Conservation (phyloP, 2,888 invertebrate species). For the Sesamia inferens region DNA sequence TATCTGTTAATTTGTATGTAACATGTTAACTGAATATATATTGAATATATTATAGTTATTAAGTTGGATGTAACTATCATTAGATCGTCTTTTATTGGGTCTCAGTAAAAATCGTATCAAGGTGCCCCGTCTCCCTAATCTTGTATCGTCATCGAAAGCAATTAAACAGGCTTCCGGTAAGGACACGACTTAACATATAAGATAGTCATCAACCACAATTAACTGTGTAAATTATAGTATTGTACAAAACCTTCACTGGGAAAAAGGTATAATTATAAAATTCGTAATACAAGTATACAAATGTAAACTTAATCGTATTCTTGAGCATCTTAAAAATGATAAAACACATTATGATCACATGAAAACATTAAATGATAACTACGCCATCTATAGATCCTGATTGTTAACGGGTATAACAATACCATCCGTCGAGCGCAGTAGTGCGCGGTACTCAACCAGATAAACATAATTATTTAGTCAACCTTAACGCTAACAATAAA, state of each 20-base stretch:
- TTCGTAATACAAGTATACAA: constrained; percentile 33
- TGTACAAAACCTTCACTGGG: constrained; percentile 5
- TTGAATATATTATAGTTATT: no score
- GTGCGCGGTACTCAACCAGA: constrained; percentile 7
- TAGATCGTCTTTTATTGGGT: no score
- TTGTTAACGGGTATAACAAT: constrained; percentile 17
- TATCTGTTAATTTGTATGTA: no score
- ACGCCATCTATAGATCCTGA: constrained; percentile 29
- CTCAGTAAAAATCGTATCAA: no score
- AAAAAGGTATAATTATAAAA: constrained; percentile 25
- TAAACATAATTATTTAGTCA: constrained; percentile 48
- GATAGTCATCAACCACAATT: background rate
- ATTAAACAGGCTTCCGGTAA: background rate
- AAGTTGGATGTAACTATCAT: no score
- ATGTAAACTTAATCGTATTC: constrained; percentile 28
- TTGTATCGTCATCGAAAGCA: background rate
- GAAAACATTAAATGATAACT: constrained; percentile 16
- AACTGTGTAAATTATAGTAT: background rate
- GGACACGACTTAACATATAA: background rate
- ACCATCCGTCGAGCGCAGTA: constrained; percentile 27
- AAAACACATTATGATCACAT: constrained; percentile 19
- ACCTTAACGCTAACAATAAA: constrained; percentile 52
- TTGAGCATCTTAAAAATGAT: constrained; percentile 54
- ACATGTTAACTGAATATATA: no score
- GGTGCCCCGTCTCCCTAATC: no score